A percentile compares a stretch with the other conserved stretches of the same genome.
Evolutionary conservation across 2,113 vertebrate genomes (phyloP).

Genomic region (Notothenia rossii): DNA sequence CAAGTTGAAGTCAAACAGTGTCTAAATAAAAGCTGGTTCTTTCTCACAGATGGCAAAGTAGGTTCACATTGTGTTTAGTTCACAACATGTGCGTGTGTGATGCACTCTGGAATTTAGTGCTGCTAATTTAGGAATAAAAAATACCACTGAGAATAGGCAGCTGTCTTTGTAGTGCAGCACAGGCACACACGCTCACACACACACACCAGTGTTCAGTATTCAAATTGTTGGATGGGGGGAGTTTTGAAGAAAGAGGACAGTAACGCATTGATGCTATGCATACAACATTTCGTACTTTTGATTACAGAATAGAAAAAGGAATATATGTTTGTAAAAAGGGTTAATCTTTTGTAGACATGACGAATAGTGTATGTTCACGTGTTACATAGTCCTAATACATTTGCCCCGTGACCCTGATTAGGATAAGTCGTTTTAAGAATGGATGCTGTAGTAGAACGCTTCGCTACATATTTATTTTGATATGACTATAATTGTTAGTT

Average conservation of each 20-base stretch:
- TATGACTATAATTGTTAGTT: background rate
- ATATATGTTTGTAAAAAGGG: background rate
- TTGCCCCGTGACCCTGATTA: background rate
- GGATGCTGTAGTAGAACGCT: background rate
- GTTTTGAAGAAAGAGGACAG: slow-evolving; percentile 29
- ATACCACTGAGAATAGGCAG: slow-evolving; percentile 66
- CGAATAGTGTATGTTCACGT: background rate
- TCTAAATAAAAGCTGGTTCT: slow-evolving; percentile 8
- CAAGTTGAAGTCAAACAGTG: background rate
- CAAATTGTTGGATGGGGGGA: slow-evolving; percentile 15
- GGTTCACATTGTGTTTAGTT: background rate
- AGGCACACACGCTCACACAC: slow-evolving; percentile 38
- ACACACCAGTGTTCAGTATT: slow-evolving; percentile 27
- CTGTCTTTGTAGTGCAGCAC: slow-evolving; percentile 69
- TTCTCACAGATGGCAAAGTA: background rate
- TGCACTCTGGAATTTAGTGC: slow-evolving; percentile 59
- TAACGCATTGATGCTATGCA: slow-evolving; percentile 12
- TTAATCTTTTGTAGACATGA: background rate
- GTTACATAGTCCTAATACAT: background rate
- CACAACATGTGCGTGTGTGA: slow-evolving; percentile 19
- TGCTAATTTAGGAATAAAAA: slow-evolving; percentile 76
- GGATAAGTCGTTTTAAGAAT: background rate
- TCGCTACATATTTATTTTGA: background rate
- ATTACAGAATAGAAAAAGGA: background rate
- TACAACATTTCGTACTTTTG: background rate